phyloP scores from a whole-genome alignment of 2,113 vertebrate species.

The Stomatorhinus ivindoensis region DNA sequence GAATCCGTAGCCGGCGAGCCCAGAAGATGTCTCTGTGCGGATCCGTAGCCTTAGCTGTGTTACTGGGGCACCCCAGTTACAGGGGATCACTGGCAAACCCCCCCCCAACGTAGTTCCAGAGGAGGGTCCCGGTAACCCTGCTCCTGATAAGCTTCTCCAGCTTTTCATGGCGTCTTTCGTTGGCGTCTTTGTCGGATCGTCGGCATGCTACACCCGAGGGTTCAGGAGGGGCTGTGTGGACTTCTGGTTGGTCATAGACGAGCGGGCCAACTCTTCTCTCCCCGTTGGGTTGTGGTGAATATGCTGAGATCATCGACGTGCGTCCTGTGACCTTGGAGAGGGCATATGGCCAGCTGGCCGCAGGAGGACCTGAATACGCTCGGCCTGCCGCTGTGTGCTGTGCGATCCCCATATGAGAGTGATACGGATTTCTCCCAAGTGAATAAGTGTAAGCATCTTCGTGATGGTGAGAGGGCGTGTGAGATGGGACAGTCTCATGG shows the following conservation, averaged over 20 bases:
- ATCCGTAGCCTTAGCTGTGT: background rate
- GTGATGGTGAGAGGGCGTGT: background rate
- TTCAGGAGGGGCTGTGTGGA: background rate
- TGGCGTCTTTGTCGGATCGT: background rate
- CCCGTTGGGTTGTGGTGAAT: background rate
- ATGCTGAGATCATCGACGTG: background rate
- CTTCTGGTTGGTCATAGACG: background rate
- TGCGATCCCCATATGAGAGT: background rate
- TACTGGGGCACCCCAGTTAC: background rate
- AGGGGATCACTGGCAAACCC: background rate
- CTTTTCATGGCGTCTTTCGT: background rate
- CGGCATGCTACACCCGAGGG: background rate
- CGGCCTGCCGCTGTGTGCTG: background rate
- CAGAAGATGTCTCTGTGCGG: background rate
- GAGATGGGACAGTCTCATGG: background rate
- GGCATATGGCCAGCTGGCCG: background rate
- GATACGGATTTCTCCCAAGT: background rate
- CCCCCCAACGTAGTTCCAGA: background rate
- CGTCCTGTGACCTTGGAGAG: background rate
- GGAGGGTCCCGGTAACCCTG: background rate
- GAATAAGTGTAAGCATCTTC: background rate
- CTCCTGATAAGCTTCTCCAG: background rate
- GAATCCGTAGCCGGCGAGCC: background rate
- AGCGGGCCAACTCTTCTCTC: background rate
- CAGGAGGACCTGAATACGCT: background rate